These are phyloP conservation scores for Huso huso DNA, from an alignment of 2,797 vertebrate species.

Conservation along the genomic window DNA sequence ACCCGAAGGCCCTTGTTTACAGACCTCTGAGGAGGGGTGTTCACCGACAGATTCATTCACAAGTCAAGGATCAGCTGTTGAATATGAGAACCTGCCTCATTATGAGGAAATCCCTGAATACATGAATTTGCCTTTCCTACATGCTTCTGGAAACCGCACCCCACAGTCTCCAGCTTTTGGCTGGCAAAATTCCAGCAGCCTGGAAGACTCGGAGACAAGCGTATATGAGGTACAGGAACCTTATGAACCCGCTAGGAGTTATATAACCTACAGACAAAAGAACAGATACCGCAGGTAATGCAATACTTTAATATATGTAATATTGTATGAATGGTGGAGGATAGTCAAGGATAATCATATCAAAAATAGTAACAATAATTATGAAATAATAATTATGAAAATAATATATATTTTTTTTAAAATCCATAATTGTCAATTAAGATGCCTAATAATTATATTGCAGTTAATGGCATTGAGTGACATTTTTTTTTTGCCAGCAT, in stretches of 20 bases:
- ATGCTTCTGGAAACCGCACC: slow-evolving; percentile 30
- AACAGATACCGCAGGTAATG: slow-evolving; percentile 66
- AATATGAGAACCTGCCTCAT: slow-evolving; percentile 86
- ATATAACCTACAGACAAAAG: slow-evolving; percentile 32
- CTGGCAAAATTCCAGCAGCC: slow-evolving; percentile 52
- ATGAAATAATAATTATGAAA: too few species aligned
- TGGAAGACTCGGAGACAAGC: slow-evolving; percentile 48
- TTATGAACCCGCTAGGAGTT: slow-evolving; percentile 45
- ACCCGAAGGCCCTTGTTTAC: slow-evolving; percentile 20
- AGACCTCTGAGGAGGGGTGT: slow-evolving; percentile 23
- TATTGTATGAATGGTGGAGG: too few species aligned
- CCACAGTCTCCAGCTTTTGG: slow-evolving; percentile 36
- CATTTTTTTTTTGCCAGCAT: too few species aligned
- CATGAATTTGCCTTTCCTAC: slow-evolving; percentile 82
- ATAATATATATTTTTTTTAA: too few species aligned
- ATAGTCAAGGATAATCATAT: too few species aligned
- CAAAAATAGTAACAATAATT: too few species aligned
- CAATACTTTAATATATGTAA: neutral
- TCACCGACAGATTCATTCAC: slow-evolving; percentile 30
- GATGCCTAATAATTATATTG: too few species aligned
- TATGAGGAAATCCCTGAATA: slow-evolving; percentile 95
- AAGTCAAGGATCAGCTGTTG: slow-evolving; percentile 43
- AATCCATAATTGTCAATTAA: too few species aligned
- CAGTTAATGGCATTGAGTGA: too few species aligned
- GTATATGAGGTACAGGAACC: slow-evolving; percentile 84